Conservation (phyloP, 1,140 invertebrate genomes). For the Myzus persicae region DNA sequence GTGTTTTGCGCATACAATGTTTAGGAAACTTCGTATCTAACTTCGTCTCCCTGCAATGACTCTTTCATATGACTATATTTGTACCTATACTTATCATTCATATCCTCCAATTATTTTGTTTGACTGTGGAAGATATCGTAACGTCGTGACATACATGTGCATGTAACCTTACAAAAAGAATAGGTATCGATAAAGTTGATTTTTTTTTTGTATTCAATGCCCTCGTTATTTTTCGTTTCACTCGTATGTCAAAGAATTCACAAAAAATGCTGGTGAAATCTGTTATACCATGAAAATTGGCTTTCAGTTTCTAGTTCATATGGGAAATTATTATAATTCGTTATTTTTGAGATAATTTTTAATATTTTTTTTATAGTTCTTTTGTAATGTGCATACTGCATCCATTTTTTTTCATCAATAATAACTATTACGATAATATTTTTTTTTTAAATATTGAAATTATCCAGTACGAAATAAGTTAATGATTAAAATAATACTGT, state of each 20-base stretch:
- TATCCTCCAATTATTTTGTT: not conserved
- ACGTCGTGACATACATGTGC: not conserved
- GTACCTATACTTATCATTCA: not conserved
- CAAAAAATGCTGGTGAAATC: constrained; percentile 11
- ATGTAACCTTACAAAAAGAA: not conserved
- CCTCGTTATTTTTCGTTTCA: constrained; percentile 30
- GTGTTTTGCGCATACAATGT: not conserved
- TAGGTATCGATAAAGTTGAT: not conserved
- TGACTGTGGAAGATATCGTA: not conserved
- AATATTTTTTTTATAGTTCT: not conserved
- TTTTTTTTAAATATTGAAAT: not conserved
- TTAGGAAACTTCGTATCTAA: not conserved
- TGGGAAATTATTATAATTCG: not conserved
- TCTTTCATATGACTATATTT: too few species aligned
- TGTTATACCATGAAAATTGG: constrained; percentile 30
- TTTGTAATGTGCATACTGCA: not conserved
- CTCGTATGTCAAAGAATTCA: not conserved
- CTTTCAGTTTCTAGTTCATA: constrained; percentile 24
- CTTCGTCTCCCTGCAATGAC: not conserved
- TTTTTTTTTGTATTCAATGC: not conserved
- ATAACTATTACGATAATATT: not conserved
- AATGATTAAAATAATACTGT: not conserved
- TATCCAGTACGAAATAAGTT: not conserved
- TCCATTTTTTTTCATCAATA: not conserved
- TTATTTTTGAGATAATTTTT: not conserved